These are phyloP conservation scores for Podargus strigoides DNA, from an alignment of 2,797 vertebrate genomes.

Conservation along the genomic window DNA sequence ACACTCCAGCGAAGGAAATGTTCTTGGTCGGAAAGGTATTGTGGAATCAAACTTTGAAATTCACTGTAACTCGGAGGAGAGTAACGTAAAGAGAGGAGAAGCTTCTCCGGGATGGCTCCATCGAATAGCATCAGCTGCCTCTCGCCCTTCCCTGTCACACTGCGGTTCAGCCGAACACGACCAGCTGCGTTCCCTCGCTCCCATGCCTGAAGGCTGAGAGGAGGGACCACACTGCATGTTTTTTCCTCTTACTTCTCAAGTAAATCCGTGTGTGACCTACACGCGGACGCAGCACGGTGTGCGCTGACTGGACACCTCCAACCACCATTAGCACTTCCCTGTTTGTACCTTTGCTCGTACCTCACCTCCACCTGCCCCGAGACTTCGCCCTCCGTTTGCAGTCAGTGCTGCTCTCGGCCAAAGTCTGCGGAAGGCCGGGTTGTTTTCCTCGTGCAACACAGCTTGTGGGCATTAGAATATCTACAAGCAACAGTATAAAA, in stretches of 20 bases:
- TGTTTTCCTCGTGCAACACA: background rate
- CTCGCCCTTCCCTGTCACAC: background rate
- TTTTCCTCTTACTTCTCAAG: background rate
- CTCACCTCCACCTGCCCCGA: background rate
- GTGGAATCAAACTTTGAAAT: background rate
- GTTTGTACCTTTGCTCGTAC: background rate
- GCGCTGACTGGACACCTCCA: background rate
- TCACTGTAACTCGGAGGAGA: background rate
- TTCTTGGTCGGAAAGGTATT: background rate
- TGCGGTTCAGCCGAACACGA: too few species aligned
- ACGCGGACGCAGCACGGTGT: rapidly evolving
- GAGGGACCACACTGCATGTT: background rate
- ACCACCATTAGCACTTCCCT: background rate
- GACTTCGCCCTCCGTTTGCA: background rate
- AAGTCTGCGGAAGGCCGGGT: rapidly evolving
- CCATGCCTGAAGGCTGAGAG: background rate
- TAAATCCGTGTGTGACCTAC: background rate
- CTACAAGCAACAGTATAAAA: background rate
- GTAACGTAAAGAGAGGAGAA: background rate
- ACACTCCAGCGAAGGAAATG: background rate
- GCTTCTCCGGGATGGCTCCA: background rate
- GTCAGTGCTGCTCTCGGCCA: background rate
- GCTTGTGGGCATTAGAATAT: background rate
- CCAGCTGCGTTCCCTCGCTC: rapidly evolving
- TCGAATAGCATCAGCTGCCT: background rate